Percentiles rank a stretch among this genome's conserved stretches.
These are phyloP conservation scores for Hermaeophaga mercurialis DNA, from an alignment of 2,888 invertebrate species.

Conservation along the genomic window DNA sequence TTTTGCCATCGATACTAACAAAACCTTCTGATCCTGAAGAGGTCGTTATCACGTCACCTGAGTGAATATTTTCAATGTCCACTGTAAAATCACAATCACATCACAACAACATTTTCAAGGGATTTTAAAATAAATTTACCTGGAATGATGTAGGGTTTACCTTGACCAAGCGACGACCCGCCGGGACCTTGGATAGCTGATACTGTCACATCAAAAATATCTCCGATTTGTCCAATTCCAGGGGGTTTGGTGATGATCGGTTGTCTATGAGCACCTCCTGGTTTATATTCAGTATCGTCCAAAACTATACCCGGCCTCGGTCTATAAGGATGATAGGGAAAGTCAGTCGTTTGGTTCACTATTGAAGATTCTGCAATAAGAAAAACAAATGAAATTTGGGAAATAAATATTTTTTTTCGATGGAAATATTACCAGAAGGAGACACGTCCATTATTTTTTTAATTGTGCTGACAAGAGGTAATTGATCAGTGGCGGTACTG, in stretches of 20 bases:
- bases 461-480: constrained; percentile 45
- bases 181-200: constrained; percentile 87
- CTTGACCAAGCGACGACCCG: constrained; percentile 59
- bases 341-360: constrained; percentile 44
- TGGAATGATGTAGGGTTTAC: constrained; percentile 62
- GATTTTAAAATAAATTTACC: constrained; percentile 53
- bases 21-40: constrained; percentile 82
- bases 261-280: constrained; percentile 60
- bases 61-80: constrained; percentile 59
- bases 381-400: background rate
- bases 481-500: constrained; percentile 56
- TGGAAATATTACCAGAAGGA: background rate
- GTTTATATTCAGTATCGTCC: constrained; percentile 82
- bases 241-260: constrained; percentile 57
- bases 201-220: constrained; percentile 87
- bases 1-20: constrained; percentile 89
- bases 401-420: no score
- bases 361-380: constrained; percentile 16
- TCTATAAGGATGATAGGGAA: constrained; percentile 67
- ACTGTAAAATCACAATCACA: constrained; percentile 58
- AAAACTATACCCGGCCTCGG: constrained; percentile 85
- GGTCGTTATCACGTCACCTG: constrained; percentile 75
- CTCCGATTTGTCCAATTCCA: constrained; percentile 67
- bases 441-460: background rate
- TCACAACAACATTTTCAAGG: no score